Base-by-base conservation (phyloP, 2,113 vertebrate genomes). In the Coturnix japonica region DNA sequence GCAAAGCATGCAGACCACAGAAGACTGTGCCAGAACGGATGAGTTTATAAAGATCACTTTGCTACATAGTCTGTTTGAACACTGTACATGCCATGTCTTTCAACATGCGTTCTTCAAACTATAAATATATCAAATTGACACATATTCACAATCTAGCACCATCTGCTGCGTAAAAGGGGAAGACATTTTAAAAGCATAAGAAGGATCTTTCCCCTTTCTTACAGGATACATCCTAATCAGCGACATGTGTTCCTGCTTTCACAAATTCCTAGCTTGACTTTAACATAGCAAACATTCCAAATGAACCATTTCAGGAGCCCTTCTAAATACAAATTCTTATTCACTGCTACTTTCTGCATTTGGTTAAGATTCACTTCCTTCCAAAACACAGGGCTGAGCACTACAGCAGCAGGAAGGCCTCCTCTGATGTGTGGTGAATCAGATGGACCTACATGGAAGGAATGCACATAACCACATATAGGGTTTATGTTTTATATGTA, bases 141-240 rank as follows among this genome's bases (percentile, higher is more conserved):
- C 60, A 89, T 95, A 93, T 93, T 96, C 96, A 96, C 92, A 94
- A 81, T 91, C 95, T 92, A 96, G 95, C 92, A 95, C 95, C 96
- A 96, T 96, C 96, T 96, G 96, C 93, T 95, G 95, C 21, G 0
- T 86, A 82, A 65, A 85, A 89, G 72, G 82, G 70, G 88, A 64
- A 91, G 75, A 53, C 78, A 71, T 92, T 94, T 93, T 91, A 79
- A 91, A 92, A 85, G 35, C 18, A 9, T 14, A 60, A 37, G 21
- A 81, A 87, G 13, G 37, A 79, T 86, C 56, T 66, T 39, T 77
- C 91, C 63, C 33, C 60, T 82, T 92, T 56, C 81, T 93, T 63
- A 60, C 17, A 28, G 2, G 0, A 51, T 84, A 76, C 21, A 41
- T 64, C 75, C 64, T 33, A 70, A 77, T 61, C 46, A 31, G 18